phyloP scores from a whole-genome alignment of 64 coral and sea anemone species.

The Stichodactyla mertensii region DNA sequence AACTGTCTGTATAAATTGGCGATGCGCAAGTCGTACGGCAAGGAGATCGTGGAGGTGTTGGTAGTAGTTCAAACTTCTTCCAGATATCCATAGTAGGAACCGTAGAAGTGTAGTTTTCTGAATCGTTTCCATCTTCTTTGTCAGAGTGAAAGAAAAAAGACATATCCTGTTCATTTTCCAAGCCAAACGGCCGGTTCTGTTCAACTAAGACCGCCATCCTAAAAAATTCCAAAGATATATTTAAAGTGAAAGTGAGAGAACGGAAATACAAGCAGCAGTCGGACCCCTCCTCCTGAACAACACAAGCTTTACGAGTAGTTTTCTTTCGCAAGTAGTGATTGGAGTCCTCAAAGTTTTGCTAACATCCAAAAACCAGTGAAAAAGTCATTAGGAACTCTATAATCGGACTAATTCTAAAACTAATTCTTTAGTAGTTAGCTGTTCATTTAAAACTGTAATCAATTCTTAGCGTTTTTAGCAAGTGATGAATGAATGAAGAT shows the following conservation, averaged over 20 bases:
- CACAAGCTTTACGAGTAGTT: not conserved
- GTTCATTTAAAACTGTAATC: conserved; percentile 16
- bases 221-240: conserved; percentile 25
- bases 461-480: not conserved
- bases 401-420: not conserved
- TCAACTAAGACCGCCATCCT: conserved; percentile 87
- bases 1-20: conserved; percentile 25
- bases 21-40: conserved; percentile 47
- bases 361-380: not conserved
- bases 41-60: conserved; percentile 82
- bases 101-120: conserved; percentile 41
- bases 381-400: not conserved
- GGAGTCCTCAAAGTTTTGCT: too few species aligned
- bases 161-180: conserved; percentile 71
- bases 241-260: conserved; percentile 34
- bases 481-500: conserved; percentile 36
- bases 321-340: not conserved
- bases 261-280: not conserved
- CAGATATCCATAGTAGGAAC: conserved; percentile 89
- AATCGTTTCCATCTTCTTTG: conserved; percentile 36
- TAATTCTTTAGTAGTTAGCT: not conserved
- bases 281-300: conserved; percentile 7
- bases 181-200: conserved; percentile 65
- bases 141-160: conserved; percentile 77
- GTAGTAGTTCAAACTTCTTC: conserved; percentile 91